These are phyloP conservation scores for Cryptomyrus ogoouensis DNA, from an alignment of 2,113 vertebrate genomes.

Conservation along the genomic window DNA sequence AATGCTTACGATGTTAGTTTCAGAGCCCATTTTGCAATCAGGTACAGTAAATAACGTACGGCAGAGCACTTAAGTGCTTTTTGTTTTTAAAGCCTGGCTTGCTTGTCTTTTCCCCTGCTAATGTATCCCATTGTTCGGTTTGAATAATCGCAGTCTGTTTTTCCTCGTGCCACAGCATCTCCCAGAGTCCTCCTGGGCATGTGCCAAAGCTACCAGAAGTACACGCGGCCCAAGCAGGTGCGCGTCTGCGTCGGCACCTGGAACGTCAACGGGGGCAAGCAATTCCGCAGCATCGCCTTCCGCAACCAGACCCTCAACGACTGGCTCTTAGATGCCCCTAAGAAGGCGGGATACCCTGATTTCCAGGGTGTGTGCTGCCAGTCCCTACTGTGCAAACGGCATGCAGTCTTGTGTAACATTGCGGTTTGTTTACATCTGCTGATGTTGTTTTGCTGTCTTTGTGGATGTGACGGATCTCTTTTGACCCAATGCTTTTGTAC, in stretches of 20 bases:
- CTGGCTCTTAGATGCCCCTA: conserved; percentile 91
- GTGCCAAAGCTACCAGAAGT: conserved; percentile 93
- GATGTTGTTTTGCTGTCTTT: neutral
- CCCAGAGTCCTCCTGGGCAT: conserved; percentile 87
- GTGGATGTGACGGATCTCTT: neutral
- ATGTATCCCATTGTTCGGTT: neutral
- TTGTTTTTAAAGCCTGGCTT: neutral
- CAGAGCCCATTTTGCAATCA: conserved; percentile 97
- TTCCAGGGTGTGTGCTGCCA: conserved; percentile 73
- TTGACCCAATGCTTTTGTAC: neutral
- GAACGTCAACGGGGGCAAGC: conserved; percentile 96
- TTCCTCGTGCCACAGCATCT: conserved; percentile 67
- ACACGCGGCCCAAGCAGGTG: conserved; percentile 81
- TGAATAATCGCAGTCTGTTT: conserved; percentile 9
- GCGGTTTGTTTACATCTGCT: neutral
- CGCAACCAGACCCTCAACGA: conserved; percentile 96
- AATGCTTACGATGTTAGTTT: conserved; percentile 79
- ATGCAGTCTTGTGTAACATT: neutral
- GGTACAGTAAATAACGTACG: conserved; percentile 73
- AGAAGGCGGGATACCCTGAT: conserved; percentile 76
- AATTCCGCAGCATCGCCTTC: conserved; percentile 95
- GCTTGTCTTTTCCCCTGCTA: neutral
- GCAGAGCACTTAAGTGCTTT: conserved; percentile 11
- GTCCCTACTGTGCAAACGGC: neutral
- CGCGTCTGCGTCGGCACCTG: conserved; percentile 86